A percentile compares a stretch with the other conserved stretches of the same genome.
Conservation (phyloP, 2,888 invertebrate species). For the Stenoptilia bipunctidactyla region DNA sequence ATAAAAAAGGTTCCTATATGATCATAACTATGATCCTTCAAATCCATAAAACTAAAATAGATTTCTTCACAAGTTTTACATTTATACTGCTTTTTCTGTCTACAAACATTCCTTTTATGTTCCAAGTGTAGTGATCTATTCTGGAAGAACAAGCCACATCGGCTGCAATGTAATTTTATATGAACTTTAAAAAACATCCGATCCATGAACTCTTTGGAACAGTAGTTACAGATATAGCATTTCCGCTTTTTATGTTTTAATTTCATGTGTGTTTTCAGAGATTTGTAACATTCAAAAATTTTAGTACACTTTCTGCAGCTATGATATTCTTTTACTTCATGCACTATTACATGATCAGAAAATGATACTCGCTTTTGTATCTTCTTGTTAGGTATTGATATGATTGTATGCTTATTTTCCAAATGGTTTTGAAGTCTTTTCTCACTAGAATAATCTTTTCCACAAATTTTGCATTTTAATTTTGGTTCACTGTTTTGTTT, state of each 20-base stretch:
- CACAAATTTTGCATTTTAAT: slow-evolving; percentile 43
- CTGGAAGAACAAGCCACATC: slow-evolving; percentile 30
- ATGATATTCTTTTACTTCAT: slow-evolving; percentile 46
- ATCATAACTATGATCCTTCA: slow-evolving; percentile 50
- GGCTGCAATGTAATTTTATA: slow-evolving; percentile 48
- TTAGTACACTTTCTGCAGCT: slow-evolving; percentile 50
- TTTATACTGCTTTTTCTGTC: slow-evolving; percentile 29
- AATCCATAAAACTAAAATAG: slow-evolving; percentile 41
- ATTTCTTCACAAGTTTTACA: slow-evolving; percentile 35
- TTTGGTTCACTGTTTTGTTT: slow-evolving; percentile 6
- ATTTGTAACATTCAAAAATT: slow-evolving; percentile 38
- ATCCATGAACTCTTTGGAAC: slow-evolving; percentile 43
- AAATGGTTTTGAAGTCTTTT: slow-evolving; percentile 42
- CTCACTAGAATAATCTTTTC: slow-evolving; percentile 36
- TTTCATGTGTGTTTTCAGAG: slow-evolving; percentile 38
- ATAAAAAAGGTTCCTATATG: slow-evolving; percentile 30
- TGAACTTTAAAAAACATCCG: slow-evolving; percentile 54
- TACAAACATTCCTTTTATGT: slow-evolving; percentile 35
- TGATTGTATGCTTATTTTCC: slow-evolving; percentile 43
- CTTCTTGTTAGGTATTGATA: slow-evolving; percentile 19
- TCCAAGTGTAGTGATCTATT: slow-evolving; percentile 29
- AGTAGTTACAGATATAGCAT: slow-evolving; percentile 55
- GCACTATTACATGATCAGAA: slow-evolving; percentile 47
- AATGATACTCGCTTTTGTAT: slow-evolving; percentile 48
- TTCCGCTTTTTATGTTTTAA: slow-evolving; percentile 45